Evolutionary conservation across 2,113 vertebrate genomes (phyloP).

Genomic region (Glareola pratincola): DNA sequence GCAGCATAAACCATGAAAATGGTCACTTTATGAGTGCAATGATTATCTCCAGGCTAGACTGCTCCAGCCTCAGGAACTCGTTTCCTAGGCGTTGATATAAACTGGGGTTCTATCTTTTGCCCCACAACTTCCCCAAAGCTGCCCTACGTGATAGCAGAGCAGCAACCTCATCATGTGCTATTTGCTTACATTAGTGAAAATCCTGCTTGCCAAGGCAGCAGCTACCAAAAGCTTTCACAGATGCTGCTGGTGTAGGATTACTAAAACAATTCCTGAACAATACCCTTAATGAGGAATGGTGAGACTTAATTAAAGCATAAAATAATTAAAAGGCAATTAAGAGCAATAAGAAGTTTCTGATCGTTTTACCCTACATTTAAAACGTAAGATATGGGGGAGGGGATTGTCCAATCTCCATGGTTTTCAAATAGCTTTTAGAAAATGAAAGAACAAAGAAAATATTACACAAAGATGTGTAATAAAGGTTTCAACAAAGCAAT

Average conservation of each 20-base stretch:
- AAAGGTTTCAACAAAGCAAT: conserved; percentile 27
- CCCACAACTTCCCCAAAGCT: background rate
- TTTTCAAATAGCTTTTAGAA: background rate
- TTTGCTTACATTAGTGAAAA: background rate
- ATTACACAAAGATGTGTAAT: background rate
- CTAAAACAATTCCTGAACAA: conserved; percentile 15
- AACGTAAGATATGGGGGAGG: background rate
- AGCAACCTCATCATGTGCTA: background rate
- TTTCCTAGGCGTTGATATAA: background rate
- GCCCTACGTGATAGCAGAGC: background rate
- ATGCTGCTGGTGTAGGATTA: background rate
- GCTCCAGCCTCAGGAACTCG: background rate
- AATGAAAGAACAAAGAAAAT: background rate
- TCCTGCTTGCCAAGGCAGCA: background rate
- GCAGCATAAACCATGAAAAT: background rate
- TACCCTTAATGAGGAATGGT: conserved; percentile 14
- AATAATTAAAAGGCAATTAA: conserved; percentile 61
- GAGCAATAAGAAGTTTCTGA: conserved; percentile 3
- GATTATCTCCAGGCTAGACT: background rate
- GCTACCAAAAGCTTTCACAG: background rate
- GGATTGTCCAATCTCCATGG: background rate
- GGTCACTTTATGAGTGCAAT: background rate
- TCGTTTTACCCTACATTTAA: background rate
- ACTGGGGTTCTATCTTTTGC: background rate
- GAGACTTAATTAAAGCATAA: conserved; percentile 47